Conservation (phyloP, 2,797 vertebrate genomes). For the Chromis chromis region DNA sequence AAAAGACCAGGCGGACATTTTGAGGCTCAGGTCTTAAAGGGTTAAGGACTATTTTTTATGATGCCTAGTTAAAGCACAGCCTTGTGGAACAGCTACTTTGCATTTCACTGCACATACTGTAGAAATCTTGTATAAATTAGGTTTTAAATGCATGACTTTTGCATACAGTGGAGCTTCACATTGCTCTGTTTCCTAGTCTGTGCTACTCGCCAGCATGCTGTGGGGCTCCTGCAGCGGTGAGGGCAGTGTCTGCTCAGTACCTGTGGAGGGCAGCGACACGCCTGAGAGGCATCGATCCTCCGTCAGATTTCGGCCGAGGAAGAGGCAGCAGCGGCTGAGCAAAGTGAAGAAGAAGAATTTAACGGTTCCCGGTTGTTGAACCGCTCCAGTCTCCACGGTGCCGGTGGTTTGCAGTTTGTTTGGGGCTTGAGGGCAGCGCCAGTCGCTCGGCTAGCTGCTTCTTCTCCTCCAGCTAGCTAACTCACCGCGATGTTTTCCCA, state of each 20-base stretch:
- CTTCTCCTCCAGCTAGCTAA: background rate
- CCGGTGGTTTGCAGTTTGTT: slow-evolving; percentile 3
- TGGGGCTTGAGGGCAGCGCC: background rate
- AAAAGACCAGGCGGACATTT: too few relatives aligned
- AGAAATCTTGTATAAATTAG: too few relatives aligned
- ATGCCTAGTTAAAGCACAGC: too few relatives aligned
- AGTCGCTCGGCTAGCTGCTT: background rate
- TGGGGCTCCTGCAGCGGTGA: background rate
- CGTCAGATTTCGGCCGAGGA: slow-evolving; percentile 10
- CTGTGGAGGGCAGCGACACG: slow-evolving; percentile 46
- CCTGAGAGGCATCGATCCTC: background rate
- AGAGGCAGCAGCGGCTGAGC: slow-evolving; percentile 15
- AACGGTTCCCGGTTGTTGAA: slow-evolving; percentile 80
- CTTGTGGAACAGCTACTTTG: too few relatives aligned
- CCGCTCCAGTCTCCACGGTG: slow-evolving; percentile 50
- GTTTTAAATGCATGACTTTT: background rate
- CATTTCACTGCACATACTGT: too few relatives aligned
- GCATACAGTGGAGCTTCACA: background rate
- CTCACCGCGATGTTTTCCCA: slow-evolving; percentile 8
- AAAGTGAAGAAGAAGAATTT: slow-evolving; percentile 77
- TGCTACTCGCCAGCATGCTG: background rate
- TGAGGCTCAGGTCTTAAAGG: too few relatives aligned
- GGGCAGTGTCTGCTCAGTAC: background rate
- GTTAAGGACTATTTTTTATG: too few relatives aligned
- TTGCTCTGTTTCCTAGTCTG: background rate